Percentiles rank a stretch among this genome's conserved stretches.
These are phyloP conservation scores for Sebastolobus altivelis DNA, from an alignment of 2,797 vertebrate genomes.

Conservation along the genomic window DNA sequence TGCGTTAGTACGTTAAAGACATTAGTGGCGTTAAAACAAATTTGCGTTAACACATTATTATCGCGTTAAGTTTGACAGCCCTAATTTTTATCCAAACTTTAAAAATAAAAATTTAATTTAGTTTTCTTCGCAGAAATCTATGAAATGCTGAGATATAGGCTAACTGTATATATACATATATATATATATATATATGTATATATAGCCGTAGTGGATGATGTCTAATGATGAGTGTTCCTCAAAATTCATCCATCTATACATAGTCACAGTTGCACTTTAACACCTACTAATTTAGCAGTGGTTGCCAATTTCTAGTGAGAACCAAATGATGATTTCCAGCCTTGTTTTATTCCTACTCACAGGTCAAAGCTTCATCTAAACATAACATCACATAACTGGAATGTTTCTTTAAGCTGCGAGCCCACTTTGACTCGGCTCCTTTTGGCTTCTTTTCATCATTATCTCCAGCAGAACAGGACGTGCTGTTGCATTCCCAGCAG, in stretches of 20 bases:
- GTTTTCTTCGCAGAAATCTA: no score
- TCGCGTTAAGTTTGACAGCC: no score
- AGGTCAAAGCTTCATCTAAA: conserved; percentile 37
- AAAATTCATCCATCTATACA: conserved; percentile 11
- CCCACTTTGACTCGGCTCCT: conserved; percentile 24
- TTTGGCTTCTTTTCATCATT: conserved; percentile 44
- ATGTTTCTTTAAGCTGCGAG: conserved; percentile 16
- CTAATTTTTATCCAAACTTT: no score
- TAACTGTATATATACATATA: no score
- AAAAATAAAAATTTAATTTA: no score
- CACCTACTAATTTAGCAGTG: conserved; percentile 19
- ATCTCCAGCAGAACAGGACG: conserved; percentile 60
- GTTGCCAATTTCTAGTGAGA: conserved; percentile 11
- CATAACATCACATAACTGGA: conserved; percentile 23
- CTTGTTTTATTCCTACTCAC: conserved; percentile 25
- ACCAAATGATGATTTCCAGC: neutral
- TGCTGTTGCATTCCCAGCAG: conserved; percentile 52
- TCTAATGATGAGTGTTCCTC: neutral
- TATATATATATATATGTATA: no score
- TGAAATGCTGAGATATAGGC: no score
- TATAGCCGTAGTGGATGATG: no score
- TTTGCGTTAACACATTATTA: no score
- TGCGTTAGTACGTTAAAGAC: no score
- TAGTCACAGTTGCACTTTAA: conserved; percentile 3
- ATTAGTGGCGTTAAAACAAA: no score